Evolutionary conservation across 2,797 vertebrate species (phyloP).

Genomic region (Enteromius viviparus): DNA sequence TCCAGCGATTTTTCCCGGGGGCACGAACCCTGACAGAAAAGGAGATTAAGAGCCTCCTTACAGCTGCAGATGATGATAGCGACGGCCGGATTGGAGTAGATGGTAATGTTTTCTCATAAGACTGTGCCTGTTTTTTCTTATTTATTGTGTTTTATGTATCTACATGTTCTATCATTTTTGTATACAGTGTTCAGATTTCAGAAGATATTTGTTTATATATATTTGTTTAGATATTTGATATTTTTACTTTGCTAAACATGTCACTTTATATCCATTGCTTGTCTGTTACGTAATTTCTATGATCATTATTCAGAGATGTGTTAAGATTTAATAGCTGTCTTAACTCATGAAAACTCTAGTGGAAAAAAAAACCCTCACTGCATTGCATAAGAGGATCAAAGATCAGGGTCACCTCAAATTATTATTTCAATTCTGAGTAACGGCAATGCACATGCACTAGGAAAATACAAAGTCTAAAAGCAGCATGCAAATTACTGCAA

Average conservation of each 20-base stretch:
- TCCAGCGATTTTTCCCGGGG: conserved; percentile 87
- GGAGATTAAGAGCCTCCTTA: conserved; percentile 88
- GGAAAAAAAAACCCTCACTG: background rate
- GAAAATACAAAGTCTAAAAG: conserved; percentile 15
- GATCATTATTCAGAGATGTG: conserved; percentile 11
- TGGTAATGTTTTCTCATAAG: conserved; percentile 74
- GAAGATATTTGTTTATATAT: background rate
- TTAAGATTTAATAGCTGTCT: background rate
- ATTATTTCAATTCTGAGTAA: conserved; percentile 32
- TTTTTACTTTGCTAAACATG: background rate
- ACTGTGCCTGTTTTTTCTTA: background rate
- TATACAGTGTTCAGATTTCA: background rate
- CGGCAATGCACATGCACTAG: background rate
- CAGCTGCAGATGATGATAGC: conserved; percentile 87
- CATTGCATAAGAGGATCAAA: conserved; percentile 48
- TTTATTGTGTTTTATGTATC: background rate
- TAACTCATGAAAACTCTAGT: conserved; percentile 8
- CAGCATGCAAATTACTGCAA: background rate
- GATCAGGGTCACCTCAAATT: conserved; percentile 33
- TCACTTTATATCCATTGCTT: background rate
- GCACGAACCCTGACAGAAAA: conserved; percentile 86
- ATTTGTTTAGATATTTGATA: too few relatives aligned
- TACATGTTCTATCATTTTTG: background rate
- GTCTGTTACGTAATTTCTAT: background rate
- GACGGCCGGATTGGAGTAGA: conserved; percentile 93